Conservation (phyloP, 2,113 vertebrate genomes). For the Cyphomyrus discorhynchus region DNA sequence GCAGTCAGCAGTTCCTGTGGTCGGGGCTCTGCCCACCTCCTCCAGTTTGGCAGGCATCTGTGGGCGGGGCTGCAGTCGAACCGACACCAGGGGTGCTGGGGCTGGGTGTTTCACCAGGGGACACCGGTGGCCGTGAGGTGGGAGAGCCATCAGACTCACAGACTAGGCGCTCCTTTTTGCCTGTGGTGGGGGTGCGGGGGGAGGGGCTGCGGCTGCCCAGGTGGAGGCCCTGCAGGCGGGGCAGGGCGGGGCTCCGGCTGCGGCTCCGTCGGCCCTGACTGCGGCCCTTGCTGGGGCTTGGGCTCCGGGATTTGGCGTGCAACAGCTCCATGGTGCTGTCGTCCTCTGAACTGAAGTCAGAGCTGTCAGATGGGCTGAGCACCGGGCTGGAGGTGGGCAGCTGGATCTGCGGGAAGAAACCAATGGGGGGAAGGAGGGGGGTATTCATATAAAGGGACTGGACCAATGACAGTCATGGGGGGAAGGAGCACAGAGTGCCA, state of each 20-base stretch:
- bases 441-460: background rate
- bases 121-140: slow-evolving; percentile 16
- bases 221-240: slow-evolving; percentile 60
- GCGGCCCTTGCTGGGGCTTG: slow-evolving; percentile 70
- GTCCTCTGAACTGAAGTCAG: slow-evolving; percentile 75
- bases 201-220: slow-evolving; percentile 67
- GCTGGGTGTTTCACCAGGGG: background rate
- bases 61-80: background rate
- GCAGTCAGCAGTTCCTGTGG: slow-evolving; percentile 27
- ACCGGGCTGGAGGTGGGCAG: slow-evolving; percentile 65
- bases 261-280: slow-evolving; percentile 53
- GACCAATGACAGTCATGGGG: background rate
- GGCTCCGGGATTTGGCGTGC: slow-evolving; percentile 75
- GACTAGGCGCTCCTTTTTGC: slow-evolving; percentile 38
- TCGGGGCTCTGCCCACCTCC: slow-evolving; percentile 12
- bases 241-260: slow-evolving; percentile 60
- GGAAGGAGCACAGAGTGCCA: background rate
- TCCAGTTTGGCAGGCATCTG: background rate
- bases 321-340: slow-evolving; percentile 75
- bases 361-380: slow-evolving; percentile 75
- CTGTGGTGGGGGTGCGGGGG: slow-evolving; percentile 44
- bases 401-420: slow-evolving; percentile 64
- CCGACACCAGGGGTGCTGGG: background rate
- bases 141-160: slow-evolving; percentile 32
- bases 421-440: background rate